Evolutionary conservation across 2,797 vertebrate genomes (phyloP), one percentile per base, ranked within the genome.

Genomic region (Heterohyrax brucei): DNA sequence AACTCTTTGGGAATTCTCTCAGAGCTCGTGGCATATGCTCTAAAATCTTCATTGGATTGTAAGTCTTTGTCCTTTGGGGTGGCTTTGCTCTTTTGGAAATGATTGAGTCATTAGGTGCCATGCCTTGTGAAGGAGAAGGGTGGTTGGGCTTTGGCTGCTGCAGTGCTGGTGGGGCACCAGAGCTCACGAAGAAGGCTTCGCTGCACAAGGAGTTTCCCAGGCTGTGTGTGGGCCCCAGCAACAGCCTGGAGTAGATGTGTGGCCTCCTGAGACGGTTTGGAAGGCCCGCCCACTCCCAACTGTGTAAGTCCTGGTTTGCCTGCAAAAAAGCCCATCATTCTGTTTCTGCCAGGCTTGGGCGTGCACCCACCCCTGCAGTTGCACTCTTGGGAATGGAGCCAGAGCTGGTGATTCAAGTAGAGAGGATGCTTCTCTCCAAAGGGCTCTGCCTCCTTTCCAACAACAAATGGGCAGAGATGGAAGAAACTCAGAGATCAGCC

Each of bases 371-470:
- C 5, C 24, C 77, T 64, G 91, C 89, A 70, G 89, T 83, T 76
- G 94, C 44, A 26, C 53, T 91, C 66, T 93, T 0, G 66, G 95
- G 88, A 96, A 89, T 7, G 28, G 50, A 68, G 72, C 95, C 94
- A 94, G 80, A n/a, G 48, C 78, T 87, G 83, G 48, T 91, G 95
- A 95, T 26, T 95, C 85, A 95, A 81, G 62, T n/a, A 28, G 1
- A 72, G 66, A 46, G 48, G 70, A 46, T 89, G 89, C 80, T 89
- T 76, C 53, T 70, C 94, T 96, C 83, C 66, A n/a, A 91, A 88
- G 46, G 62, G 70, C 78, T 83, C 83, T 64, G 70, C 61, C 62
- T 82, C 92, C 90, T 78, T 53, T 24, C 18, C 24, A 95, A 86
- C 50, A 68, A 81, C 53, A 59, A 24, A 78, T 44, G 16, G 78